Evolutionary conservation across 2,888 invertebrate species (phyloP).

Genomic region (Cataglyphis cursor): DNA sequence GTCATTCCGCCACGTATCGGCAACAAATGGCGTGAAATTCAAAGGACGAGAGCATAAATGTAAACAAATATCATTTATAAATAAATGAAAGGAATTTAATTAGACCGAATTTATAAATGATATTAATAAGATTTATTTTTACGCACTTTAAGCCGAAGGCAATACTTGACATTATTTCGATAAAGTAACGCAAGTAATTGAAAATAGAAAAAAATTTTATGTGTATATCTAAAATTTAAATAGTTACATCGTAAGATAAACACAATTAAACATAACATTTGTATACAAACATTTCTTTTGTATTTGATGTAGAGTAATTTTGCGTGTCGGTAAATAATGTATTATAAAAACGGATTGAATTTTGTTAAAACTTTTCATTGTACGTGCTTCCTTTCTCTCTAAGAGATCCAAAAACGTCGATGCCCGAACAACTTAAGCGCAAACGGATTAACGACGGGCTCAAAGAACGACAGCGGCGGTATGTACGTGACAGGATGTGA

Average conservation of each 20-base stretch:
- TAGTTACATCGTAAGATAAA: background rate
- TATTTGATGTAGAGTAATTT: too few relatives aligned
- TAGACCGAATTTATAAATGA: background rate
- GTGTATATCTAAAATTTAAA: background rate
- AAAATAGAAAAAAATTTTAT: background rate
- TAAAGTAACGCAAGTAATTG: background rate
- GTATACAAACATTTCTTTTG: background rate
- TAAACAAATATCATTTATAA: background rate
- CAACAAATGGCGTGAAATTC: background rate
- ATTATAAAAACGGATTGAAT: constrained; percentile 9
- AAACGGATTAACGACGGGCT: constrained; percentile 63
- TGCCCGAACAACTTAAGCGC: constrained; percentile 51
- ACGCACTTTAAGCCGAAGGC: background rate
- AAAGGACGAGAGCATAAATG: background rate
- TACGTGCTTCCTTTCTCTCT: background rate
- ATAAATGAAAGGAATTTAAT: constrained; percentile 7
- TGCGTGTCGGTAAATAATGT: too few relatives aligned
- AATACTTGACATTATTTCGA: background rate
- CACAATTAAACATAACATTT: background rate
- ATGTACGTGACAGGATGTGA: constrained; percentile 81
- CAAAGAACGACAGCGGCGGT: constrained; percentile 36
- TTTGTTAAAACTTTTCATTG: constrained; percentile 8
- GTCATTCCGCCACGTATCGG: background rate
- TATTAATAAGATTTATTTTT: background rate
- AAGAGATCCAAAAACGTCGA: constrained; percentile 20